Evolutionary conservation across 2,113 vertebrate genomes (phyloP).

Genomic region (Ceyx melanurus): DNA sequence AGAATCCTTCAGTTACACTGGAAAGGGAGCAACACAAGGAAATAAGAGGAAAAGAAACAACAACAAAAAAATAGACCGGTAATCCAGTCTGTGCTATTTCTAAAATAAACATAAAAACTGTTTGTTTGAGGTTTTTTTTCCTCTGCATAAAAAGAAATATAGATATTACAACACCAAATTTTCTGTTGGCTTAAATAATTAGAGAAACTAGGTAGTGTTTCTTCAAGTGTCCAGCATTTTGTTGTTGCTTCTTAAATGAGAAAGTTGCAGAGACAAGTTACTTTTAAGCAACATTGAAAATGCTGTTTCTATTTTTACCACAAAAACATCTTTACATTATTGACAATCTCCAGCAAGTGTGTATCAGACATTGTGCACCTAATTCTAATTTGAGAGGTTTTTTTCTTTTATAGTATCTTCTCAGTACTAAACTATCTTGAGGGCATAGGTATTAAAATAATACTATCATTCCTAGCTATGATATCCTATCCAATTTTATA

Average conservation of each 20-base stretch:
- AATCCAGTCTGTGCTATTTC: not conserved
- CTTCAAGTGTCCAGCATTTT: not conserved
- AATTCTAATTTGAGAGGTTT: not conserved
- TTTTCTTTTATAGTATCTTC: not conserved
- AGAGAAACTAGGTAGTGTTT: not conserved
- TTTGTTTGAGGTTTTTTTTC: not conserved
- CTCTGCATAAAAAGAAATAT: not conserved
- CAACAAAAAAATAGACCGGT: not conserved
- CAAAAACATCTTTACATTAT: not conserved
- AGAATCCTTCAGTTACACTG: not conserved
- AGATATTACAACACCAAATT: not conserved
- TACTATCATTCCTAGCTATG: not conserved
- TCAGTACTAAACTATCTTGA: not conserved
- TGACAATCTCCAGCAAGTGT: not conserved
- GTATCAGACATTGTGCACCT: not conserved
- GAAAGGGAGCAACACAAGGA: not conserved
- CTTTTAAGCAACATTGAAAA: not conserved
- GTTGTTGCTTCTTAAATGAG: not conserved
- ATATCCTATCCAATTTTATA: not conserved
- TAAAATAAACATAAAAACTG: not conserved
- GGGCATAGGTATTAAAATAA: not conserved
- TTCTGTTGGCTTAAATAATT: not conserved
- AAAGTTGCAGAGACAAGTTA: not conserved
- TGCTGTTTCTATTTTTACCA: not conserved
- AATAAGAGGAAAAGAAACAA: not conserved